phyloP scores from a whole-genome alignment of 2,888 invertebrate species.

The Xylocampa areola region DNA sequence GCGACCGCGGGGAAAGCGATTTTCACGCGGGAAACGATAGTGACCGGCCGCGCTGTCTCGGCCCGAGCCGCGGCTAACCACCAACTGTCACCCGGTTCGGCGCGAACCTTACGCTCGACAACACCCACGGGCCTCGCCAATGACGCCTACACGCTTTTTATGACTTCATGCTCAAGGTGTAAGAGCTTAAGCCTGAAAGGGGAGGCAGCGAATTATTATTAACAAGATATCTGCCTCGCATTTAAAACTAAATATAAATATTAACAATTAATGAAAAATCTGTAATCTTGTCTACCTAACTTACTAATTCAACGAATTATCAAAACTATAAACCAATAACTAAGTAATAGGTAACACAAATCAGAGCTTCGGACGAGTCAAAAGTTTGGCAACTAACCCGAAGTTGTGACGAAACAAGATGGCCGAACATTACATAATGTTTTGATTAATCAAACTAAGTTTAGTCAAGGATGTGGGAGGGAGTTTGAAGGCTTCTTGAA shows the following conservation, averaged over 20 bases:
- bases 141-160: constrained; percentile 42
- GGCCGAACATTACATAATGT: constrained; percentile 35
- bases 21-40: constrained; percentile 88
- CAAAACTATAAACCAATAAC: too few species aligned
- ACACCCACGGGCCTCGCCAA: constrained; percentile 36
- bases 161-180: constrained; percentile 21
- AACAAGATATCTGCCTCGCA: constrained; percentile 1
- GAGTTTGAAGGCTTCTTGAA: constrained; percentile 16
- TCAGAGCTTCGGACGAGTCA: constrained; percentile 33
- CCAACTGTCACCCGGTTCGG: constrained; percentile 76
- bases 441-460: constrained; percentile 28
- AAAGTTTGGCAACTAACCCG: constrained; percentile 40
- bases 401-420: constrained; percentile 35
- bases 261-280: background rate
- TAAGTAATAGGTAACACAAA: constrained; percentile 15
- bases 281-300: constrained; percentile 5
- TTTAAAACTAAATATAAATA: background rate
- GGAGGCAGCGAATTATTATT: background rate
- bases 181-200: constrained; percentile 16
- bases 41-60: constrained; percentile 85
- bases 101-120: constrained; percentile 31
- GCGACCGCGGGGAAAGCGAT: constrained; percentile 87
- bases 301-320: constrained; percentile 5
- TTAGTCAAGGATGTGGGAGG: constrained; percentile 12
- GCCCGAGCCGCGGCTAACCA: constrained; percentile 76